A percentile compares a stretch with the other conserved stretches of the same genome.
Evolutionary conservation across 37 sponge, comb jelly and placozoan genomes (phyloP).

Genomic region (Haliclona indistincta): DNA sequence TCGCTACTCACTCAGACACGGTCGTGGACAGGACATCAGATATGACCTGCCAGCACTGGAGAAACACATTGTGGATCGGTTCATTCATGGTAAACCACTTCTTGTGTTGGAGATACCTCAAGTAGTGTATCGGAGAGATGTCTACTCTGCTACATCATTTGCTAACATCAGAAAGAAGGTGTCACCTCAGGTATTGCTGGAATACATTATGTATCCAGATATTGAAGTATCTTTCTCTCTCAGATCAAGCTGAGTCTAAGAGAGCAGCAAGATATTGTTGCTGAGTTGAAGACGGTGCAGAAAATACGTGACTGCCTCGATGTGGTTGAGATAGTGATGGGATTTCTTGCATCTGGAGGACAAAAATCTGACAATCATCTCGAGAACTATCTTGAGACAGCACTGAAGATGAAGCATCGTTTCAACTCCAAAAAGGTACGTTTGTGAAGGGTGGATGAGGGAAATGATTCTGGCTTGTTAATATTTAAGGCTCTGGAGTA

Average conservation of each 20-base stretch:
- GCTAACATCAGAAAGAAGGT: constrained; percentile 62
- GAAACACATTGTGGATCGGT: constrained; percentile 77
- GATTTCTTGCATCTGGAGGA: constrained; percentile 56
- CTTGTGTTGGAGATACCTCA: constrained; percentile 61
- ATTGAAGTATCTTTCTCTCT: too few relatives aligned
- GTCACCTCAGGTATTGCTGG: background rate
- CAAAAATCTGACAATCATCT: constrained; percentile 17
- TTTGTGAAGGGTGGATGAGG: background rate
- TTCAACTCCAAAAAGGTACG: constrained; percentile 11
- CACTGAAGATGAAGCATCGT: constrained; percentile 9
- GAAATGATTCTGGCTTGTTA: background rate
- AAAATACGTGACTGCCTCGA: constrained; percentile 35
- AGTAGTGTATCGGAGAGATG: constrained; percentile 57
- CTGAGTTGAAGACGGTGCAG: constrained; percentile 4
- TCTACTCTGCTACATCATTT: constrained; percentile 47
- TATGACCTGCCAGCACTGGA: constrained; percentile 82
- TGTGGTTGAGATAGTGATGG: constrained; percentile 49
- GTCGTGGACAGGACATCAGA: constrained; percentile 60
- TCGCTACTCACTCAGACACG: constrained; percentile 70
- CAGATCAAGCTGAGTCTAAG: constrained; percentile 23
- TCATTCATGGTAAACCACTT: constrained; percentile 73
- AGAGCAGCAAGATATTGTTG: constrained; percentile 15
- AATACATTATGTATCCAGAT: too few relatives aligned
- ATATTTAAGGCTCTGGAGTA: constrained; percentile 8
- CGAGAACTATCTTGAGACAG: constrained; percentile 24